Evolutionary conservation across 2,113 vertebrate species (phyloP).

Genomic region (Candoia aspera): DNA sequence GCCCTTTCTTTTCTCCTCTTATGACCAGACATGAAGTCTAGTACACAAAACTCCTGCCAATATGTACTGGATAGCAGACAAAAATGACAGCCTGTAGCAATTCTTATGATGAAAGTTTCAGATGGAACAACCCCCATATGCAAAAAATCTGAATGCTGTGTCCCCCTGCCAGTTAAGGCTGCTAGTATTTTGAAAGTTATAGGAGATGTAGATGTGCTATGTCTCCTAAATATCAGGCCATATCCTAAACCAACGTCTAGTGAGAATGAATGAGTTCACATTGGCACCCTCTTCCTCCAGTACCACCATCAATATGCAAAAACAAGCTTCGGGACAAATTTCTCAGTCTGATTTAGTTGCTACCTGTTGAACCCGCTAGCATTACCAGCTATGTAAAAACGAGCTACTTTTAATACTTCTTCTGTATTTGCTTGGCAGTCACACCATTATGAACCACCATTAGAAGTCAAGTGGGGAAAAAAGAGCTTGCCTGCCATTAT

Average conservation of each 20-base stretch:
- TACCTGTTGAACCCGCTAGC: too few species aligned
- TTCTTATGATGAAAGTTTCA: constrained; percentile 62
- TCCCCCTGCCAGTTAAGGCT: constrained; percentile 53
- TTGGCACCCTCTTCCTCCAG: background rate
- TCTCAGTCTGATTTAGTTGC: background rate
- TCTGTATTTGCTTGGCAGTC: background rate
- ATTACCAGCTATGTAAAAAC: too few species aligned
- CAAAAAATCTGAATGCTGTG: constrained; percentile 49
- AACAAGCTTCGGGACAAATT: background rate
- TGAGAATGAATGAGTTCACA: background rate
- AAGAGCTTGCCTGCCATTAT: background rate
- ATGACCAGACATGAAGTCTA: constrained; percentile 67
- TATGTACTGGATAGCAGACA: constrained; percentile 77
- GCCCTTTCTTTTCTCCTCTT: constrained; percentile 54
- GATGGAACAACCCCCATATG: constrained; percentile 67
- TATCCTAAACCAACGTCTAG: background rate
- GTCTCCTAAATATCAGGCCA: constrained; percentile 25
- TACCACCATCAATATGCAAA: background rate
- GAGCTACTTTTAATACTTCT: background rate
- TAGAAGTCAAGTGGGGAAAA: background rate
- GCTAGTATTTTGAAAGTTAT: constrained; percentile 47
- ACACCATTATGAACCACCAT: background rate
- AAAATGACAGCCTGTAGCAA: constrained; percentile 77
- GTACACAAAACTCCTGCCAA: constrained; percentile 71
- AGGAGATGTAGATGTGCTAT: constrained; percentile 52